These are phyloP conservation scores for Argyresthia goedartella DNA, from an alignment of 2,888 invertebrate genomes.

Conservation along the genomic window DNA sequence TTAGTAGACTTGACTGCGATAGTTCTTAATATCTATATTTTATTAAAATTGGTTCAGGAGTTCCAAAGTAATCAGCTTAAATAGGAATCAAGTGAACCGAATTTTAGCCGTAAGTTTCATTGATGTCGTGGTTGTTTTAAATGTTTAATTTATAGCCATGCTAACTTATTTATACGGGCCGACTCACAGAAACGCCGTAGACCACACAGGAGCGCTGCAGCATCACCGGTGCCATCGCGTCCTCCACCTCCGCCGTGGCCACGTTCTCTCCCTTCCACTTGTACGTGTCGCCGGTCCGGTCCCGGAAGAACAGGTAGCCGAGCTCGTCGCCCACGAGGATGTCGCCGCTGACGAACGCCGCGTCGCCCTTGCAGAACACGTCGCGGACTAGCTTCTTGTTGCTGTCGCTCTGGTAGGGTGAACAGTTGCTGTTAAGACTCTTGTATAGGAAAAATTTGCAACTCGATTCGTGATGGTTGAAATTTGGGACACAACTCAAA, in stretches of 20 bases:
- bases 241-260: constrained; percentile 95
- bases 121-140: too few relatives aligned
- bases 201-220: constrained; percentile 85
- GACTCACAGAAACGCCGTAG: constrained; percentile 89
- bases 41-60: too few relatives aligned
- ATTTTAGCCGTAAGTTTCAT: too few relatives aligned
- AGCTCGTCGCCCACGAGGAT: constrained; percentile 90
- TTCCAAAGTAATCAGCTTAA: too few relatives aligned
- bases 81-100: too few relatives aligned
- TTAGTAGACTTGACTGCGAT: too few relatives aligned
- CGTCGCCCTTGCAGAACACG: constrained; percentile 89
- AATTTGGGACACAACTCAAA: too few relatives aligned
- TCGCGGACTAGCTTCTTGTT: constrained; percentile 86
- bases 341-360: constrained; percentile 92
- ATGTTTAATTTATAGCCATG: too few relatives aligned
- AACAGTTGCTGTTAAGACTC: background rate
- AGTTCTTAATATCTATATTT: too few relatives aligned
- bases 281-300: constrained; percentile 89
- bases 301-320: constrained; percentile 95
- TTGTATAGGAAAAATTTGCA: too few relatives aligned
- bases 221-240: constrained; percentile 83
- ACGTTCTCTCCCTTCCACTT: constrained; percentile 98
- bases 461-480: too few relatives aligned
- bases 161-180: too few relatives aligned
- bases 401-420: constrained; percentile 74